Conservation (phyloP, 2,113 vertebrate genomes). For the Leucoraja erinaceus region DNA sequence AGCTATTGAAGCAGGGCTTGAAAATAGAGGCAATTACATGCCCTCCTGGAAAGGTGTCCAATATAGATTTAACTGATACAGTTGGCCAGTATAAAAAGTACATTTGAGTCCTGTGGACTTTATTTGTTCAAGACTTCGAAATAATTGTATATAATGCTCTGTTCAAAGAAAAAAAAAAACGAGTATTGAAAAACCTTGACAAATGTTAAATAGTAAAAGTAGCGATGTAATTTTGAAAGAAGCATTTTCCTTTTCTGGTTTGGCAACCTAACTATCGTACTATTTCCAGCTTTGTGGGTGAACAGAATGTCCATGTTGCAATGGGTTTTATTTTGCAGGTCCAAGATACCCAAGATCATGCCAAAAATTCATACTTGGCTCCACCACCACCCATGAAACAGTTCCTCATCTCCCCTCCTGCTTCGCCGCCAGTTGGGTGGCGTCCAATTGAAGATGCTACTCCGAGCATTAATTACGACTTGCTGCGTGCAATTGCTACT, state of each 20-base stretch:
- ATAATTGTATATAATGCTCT: neutral
- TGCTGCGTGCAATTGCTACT: conserved; percentile 93
- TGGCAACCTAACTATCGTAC: neutral
- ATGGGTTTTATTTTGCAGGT: conserved; percentile 53
- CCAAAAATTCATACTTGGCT: conserved; percentile 81
- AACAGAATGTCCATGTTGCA: neutral
- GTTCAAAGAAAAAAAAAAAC: neutral
- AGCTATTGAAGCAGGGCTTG: neutral
- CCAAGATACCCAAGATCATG: conserved; percentile 71
- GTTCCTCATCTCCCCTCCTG: conserved; percentile 92
- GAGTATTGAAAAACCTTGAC: neutral
- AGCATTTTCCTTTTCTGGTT: neutral
- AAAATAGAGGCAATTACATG: neutral
- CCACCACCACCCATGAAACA: conserved; percentile 86
- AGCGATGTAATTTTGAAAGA: neutral
- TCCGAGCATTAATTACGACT: conserved; percentile 87
- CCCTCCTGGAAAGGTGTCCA: neutral
- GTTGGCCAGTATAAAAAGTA: neutral
- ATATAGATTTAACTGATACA: neutral
- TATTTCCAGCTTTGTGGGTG: neutral
- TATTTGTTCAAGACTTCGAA: neutral
- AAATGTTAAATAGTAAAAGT: neutral
- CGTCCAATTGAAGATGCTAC: conserved; percentile 86
- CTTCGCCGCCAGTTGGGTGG: conserved; percentile 90
- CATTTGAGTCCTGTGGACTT: neutral